A percentile compares a stretch with the other conserved stretches of the same genome.
These are phyloP conservation scores for Apaloderma vittatum DNA, from an alignment of 2,113 vertebrate genomes.

Conservation along the genomic window DNA sequence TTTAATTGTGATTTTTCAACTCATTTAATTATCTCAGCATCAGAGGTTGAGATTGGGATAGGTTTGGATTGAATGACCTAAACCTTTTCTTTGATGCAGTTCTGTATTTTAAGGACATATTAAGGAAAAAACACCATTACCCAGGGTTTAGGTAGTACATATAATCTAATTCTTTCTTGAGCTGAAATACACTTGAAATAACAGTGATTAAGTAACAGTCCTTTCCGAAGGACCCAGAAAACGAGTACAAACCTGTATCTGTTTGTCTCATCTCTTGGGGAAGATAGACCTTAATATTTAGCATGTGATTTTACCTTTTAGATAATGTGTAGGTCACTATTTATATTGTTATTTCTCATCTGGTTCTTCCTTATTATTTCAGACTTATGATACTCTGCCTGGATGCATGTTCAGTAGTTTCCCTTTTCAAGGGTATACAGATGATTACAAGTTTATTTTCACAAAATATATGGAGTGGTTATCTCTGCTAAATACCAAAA, in stretches of 20 bases:
- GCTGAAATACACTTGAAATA: neutral
- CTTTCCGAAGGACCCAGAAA: neutral
- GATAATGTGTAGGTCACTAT: neutral
- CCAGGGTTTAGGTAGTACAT: neutral
- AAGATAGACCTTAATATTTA: neutral
- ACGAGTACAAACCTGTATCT: neutral
- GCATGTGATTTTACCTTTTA: neutral
- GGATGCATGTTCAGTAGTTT: neutral
- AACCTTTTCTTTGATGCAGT: neutral
- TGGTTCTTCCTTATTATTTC: neutral
- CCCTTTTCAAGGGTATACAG: neutral
- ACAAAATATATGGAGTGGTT: neutral
- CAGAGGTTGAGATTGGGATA: neutral
- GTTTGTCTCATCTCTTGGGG: neutral
- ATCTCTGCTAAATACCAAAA: constrained; percentile 9
- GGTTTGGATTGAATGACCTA: neutral
- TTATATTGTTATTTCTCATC: neutral
- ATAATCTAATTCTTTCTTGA: neutral
- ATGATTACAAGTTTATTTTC: constrained; percentile 27
- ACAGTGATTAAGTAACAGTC: neutral
- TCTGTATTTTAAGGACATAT: neutral
- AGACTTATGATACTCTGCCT: neutral
- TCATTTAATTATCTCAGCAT: neutral
- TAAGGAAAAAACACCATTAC: neutral
- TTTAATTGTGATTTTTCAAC: neutral